Conservation (phyloP, 2,888 invertebrate genomes). For the Cephus sareptanus region DNA sequence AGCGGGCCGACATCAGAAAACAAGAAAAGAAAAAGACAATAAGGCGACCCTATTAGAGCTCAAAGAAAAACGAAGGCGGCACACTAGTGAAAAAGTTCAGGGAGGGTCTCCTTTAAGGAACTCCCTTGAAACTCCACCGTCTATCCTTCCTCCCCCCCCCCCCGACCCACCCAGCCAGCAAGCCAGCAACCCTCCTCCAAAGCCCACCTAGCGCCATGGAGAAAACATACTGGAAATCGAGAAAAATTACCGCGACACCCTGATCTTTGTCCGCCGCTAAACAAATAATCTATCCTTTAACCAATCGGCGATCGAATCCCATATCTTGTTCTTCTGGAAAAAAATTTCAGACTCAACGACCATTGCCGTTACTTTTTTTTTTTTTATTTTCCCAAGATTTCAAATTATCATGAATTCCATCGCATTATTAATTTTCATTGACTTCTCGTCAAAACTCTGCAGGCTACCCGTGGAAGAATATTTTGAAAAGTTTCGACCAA, state of each 20-base stretch:
- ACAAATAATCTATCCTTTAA: background rate
- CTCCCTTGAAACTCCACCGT: conserved; percentile 16
- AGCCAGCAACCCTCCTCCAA: background rate
- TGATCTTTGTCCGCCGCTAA: background rate
- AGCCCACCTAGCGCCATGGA: background rate
- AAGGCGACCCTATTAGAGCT: conserved; percentile 45
- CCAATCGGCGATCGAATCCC: background rate
- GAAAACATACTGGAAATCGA: conserved; percentile 1
- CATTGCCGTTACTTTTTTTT: background rate
- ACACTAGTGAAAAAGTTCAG: conserved; percentile 34
- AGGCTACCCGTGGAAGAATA: background rate
- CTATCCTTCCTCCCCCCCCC: background rate
- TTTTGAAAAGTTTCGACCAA: background rate
- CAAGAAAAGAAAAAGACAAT: conserved; percentile 29
- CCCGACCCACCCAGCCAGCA: background rate
- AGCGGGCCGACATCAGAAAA: conserved; percentile 19
- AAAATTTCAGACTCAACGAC: background rate
- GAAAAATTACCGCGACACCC: background rate
- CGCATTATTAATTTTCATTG: background rate
- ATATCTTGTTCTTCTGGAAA: background rate
- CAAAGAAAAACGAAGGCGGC: conserved; percentile 40
- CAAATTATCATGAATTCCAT: background rate
- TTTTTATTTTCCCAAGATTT: background rate
- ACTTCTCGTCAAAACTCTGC: background rate
- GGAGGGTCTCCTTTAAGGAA: conserved; percentile 51